These are phyloP conservation scores for Leptinotarsa undecemlineata DNA, from an alignment of 1,140 invertebrate species.

Conservation along the genomic window DNA sequence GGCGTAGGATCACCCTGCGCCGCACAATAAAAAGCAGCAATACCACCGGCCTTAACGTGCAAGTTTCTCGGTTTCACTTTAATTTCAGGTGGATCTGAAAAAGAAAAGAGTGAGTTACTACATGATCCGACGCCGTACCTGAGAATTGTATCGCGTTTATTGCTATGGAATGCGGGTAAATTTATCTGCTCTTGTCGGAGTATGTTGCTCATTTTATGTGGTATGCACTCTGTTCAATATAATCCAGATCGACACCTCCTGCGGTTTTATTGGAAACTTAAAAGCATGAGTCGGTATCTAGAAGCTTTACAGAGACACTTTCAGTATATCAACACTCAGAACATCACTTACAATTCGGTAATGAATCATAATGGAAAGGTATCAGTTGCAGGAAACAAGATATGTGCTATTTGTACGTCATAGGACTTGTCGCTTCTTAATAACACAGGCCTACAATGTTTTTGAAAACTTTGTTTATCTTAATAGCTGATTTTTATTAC, in stretches of 20 bases:
- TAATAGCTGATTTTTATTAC: no score
- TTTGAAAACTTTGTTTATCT: no score
- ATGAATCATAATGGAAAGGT: conserved; percentile 1
- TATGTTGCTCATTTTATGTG: neutral
- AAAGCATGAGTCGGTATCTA: neutral
- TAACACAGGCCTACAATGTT: no score
- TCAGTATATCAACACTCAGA: neutral
- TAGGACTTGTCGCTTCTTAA: no score
- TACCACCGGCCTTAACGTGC: conserved; percentile 85
- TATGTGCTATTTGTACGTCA: no score
- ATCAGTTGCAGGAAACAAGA: no score
- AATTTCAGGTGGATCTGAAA: conserved; percentile 88
- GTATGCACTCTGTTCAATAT: neutral
- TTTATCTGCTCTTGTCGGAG: neutral
- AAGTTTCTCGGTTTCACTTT: conserved; percentile 83
- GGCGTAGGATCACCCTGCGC: conserved; percentile 88
- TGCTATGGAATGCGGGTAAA: neutral
- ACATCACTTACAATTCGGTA: neutral
- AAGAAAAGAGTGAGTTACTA: conserved; percentile 47
- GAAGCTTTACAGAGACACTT: neutral
- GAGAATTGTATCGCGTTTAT: conserved; percentile 1
- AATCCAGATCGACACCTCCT: neutral
- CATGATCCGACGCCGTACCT: neutral
- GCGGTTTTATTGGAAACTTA: neutral
- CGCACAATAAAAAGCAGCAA: conserved; percentile 93